Conservation (phyloP, 2,797 vertebrate genomes). For the Toxotes lorentzi region DNA sequence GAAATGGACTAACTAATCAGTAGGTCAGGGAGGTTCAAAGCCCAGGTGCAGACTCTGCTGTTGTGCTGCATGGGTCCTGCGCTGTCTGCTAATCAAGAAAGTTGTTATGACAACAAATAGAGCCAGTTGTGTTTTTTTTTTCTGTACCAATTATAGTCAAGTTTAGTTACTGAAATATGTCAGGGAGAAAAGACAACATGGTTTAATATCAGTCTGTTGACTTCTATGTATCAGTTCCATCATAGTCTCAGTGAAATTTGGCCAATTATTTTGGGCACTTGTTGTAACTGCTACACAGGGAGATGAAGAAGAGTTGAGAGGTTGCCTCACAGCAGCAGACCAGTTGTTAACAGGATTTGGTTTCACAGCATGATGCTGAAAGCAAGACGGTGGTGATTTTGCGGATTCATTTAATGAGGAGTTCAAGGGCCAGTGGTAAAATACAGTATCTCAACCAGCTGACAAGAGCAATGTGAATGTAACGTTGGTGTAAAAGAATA, state of each 20-base stretch:
- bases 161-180: constrained; percentile 15
- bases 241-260: background rate
- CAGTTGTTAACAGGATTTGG: background rate
- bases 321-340: background rate
- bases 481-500: background rate
- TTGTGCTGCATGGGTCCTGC: constrained; percentile 28
- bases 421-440: background rate
- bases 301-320: background rate
- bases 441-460: background rate
- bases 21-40: constrained; percentile 69
- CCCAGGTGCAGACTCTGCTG: constrained; percentile 68
- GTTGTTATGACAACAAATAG: constrained; percentile 52
- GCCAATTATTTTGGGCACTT: background rate
- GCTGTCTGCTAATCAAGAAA: constrained; percentile 60
- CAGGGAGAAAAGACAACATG: background rate
- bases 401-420: background rate
- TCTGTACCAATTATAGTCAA: background rate
- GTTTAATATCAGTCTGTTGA: background rate
- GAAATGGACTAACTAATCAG: constrained; percentile 75
- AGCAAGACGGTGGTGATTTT: background rate
- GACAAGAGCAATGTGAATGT: background rate
- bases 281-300: background rate
- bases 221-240: background rate
- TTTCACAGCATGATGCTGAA: constrained; percentile 10
- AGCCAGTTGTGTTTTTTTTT: constrained; percentile 13